Evolutionary conservation across 2,888 invertebrate species (phyloP).

Genomic region (Tiliacea citrago): DNA sequence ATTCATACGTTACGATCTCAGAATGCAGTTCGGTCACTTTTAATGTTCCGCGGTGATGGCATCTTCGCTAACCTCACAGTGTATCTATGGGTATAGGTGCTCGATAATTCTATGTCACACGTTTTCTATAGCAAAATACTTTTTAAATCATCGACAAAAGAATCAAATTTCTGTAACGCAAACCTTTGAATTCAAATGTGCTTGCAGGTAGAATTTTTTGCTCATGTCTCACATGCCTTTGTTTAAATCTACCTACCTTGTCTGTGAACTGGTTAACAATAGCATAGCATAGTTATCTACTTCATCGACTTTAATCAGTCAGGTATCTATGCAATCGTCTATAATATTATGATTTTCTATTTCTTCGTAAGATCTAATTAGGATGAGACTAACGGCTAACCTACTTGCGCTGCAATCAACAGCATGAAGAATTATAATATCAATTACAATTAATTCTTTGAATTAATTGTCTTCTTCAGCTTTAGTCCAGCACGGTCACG

Average conservation of each 20-base stretch:
- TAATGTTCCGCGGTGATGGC: slow-evolving; percentile 75
- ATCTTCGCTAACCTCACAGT: slow-evolving; percentile 73
- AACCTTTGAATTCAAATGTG: slow-evolving; percentile 67
- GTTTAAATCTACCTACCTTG: slow-evolving; percentile 71
- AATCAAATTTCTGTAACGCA: slow-evolving; percentile 66
- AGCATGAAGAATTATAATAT: too few species aligned
- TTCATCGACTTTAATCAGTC: slow-evolving; percentile 65
- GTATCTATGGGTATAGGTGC: slow-evolving; percentile 67
- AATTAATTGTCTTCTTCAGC: slow-evolving; percentile 76
- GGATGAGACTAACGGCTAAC: slow-evolving; percentile 59
- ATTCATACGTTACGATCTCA: slow-evolving; percentile 81
- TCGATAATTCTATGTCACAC: slow-evolving; percentile 59
- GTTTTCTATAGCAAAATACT: slow-evolving; percentile 64
- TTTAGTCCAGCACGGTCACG: slow-evolving; percentile 73
- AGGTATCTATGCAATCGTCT: slow-evolving; percentile 58
- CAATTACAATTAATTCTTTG: too few species aligned
- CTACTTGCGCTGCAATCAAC: slow-evolving; percentile 52
- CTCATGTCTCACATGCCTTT: slow-evolving; percentile 75
- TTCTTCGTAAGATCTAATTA: slow-evolving; percentile 55
- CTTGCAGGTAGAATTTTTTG: slow-evolving; percentile 81
- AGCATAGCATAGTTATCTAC: slow-evolving; percentile 64
- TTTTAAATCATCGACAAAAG: slow-evolving; percentile 67
- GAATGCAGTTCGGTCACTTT: slow-evolving; percentile 86
- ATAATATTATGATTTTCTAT: slow-evolving; percentile 57
- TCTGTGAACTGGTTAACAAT: slow-evolving; percentile 74